Conservation (phyloP, 1,140 invertebrate species). For the Spodoptera litura region DNA sequence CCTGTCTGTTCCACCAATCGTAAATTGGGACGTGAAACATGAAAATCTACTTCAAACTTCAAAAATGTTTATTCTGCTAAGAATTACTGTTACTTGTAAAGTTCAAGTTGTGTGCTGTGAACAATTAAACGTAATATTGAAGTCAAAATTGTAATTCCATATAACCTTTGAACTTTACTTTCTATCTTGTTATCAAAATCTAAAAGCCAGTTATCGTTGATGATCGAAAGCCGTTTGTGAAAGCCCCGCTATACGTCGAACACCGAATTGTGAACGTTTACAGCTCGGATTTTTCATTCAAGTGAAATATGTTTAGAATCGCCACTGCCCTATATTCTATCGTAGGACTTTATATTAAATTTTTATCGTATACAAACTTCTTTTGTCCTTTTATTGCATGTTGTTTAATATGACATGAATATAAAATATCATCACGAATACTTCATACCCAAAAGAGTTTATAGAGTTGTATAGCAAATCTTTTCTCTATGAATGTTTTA, state of each 20-base stretch:
- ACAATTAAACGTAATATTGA: conserved; percentile 20
- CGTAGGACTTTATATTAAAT: no score
- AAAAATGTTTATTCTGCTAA: conserved; percentile 34
- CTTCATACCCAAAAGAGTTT: no score
- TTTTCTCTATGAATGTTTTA: no score
- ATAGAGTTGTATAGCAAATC: no score
- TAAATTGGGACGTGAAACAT: conserved; percentile 46
- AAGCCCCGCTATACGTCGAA: not conserved
- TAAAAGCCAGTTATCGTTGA: conserved; percentile 16
- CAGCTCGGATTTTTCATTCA: not conserved
- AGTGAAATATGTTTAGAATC: no score
- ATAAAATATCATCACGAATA: no score
- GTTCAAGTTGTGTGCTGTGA: not conserved
- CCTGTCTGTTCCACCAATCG: conserved; percentile 29
- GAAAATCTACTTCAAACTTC: conserved; percentile 49
- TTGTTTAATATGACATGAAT: no score
- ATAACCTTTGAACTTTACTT: conserved; percentile 27
- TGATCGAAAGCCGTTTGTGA: conserved; percentile 6
- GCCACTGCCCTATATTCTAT: no score
- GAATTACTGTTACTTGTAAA: conserved; percentile 17
- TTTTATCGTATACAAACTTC: no score
- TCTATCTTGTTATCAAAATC: conserved; percentile 4
- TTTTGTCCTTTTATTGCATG: no score
- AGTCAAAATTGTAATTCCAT: not conserved
- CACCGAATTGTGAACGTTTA: not conserved